phyloP scores from a whole-genome alignment of 2,888 invertebrate species.

The Agrochola lychnidis region DNA sequence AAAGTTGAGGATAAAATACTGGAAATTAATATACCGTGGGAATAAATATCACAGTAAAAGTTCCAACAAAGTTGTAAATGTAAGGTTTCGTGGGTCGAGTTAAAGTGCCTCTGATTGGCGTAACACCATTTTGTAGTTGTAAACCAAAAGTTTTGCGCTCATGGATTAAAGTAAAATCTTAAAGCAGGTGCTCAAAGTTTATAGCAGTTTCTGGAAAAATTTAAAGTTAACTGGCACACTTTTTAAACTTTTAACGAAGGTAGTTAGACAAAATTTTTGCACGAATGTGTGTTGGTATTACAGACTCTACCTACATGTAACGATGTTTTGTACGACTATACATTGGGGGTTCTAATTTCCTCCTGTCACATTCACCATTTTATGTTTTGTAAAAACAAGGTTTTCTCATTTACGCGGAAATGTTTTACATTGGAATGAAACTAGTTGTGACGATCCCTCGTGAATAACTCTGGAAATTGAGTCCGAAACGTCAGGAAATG shows the following conservation, averaged over 20 bases:
- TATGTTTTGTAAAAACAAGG: neutral
- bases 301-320: neutral
- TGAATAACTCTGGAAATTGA: slow-evolving; percentile 22
- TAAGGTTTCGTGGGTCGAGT: slow-evolving; percentile 16
- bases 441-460: slow-evolving; percentile 21
- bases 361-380: neutral
- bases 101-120: slow-evolving; percentile 30
- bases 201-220: slow-evolving; percentile 4
- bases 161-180: slow-evolving; percentile 26
- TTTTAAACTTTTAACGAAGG: slow-evolving; percentile 28
- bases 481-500: slow-evolving; percentile 38
- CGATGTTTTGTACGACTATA: neutral
- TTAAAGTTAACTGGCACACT: slow-evolving; percentile 21
- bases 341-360: neutral
- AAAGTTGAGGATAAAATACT: slow-evolving; percentile 11
- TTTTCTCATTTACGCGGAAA: neutral
- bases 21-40: neutral
- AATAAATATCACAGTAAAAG: slow-evolving; percentile 6
- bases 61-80: slow-evolving; percentile 20
- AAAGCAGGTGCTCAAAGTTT: slow-evolving; percentile 38
- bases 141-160: slow-evolving; percentile 36
- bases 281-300: neutral
- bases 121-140: slow-evolving; percentile 35
- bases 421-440: slow-evolving; percentile 26
- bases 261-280: neutral